These are phyloP conservation scores for Bovichtus diacanthus DNA, from an alignment of 2,797 vertebrate genomes.

Conservation along the genomic window DNA sequence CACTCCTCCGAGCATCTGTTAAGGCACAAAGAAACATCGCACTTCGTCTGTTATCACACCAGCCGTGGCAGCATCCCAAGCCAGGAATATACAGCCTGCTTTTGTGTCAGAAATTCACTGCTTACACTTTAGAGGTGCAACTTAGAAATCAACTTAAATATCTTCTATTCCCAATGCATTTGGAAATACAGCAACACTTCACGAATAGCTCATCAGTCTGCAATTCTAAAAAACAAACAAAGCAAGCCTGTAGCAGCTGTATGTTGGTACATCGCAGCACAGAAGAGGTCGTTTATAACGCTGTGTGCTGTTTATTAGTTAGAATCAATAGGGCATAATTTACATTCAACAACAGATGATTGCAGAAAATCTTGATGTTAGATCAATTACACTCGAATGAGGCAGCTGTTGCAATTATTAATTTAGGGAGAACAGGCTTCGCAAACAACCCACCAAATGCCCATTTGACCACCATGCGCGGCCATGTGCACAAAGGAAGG, in stretches of 20 bases:
- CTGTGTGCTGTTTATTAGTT: constrained; percentile 31
- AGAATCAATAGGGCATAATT: constrained; percentile 52
- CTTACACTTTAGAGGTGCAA: constrained; percentile 30
- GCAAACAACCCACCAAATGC: constrained; percentile 57
- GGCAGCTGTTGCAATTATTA: constrained; percentile 68
- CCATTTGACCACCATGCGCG: constrained; percentile 43
- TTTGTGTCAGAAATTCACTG: constrained; percentile 20
- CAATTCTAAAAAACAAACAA: constrained; percentile 22
- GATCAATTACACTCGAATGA: constrained; percentile 54
- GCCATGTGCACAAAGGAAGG: constrained; percentile 24
- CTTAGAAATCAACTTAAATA: constrained; percentile 27
- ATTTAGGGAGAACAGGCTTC: constrained; percentile 60
- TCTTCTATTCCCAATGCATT: constrained; percentile 9
- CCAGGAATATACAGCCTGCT: constrained; percentile 48
- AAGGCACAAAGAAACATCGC: constrained; percentile 67
- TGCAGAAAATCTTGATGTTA: constrained; percentile 44
- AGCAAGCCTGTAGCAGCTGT: constrained; percentile 42
- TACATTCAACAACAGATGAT: constrained; percentile 49
- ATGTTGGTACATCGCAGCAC: constrained; percentile 20
- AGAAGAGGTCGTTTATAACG: constrained; percentile 18
- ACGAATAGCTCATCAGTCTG: constrained; percentile 42
- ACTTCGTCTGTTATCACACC: constrained; percentile 62
- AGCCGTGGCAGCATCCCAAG: constrained; percentile 47
- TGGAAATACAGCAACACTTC: constrained; percentile 8
- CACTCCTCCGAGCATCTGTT: constrained; percentile 77